Base-by-base conservation (phyloP, 1,140 invertebrate genomes). In the Sinella curviseta region DNA sequence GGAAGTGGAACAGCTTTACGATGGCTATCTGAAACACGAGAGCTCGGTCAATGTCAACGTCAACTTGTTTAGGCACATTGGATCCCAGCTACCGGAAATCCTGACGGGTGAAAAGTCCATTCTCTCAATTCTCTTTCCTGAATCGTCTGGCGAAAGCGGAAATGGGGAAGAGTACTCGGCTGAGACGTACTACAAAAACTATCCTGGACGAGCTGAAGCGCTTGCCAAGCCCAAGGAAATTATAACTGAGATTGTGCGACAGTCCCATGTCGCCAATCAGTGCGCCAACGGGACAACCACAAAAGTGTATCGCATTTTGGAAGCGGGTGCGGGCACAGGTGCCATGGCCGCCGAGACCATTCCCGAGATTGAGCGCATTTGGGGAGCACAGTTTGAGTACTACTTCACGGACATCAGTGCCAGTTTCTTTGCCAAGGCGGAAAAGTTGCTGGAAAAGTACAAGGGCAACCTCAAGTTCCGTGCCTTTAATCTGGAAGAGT, bases 371-470 rank as follows among this genome's bases (percentile, higher is more conserved):
- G 28, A 31, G n/a, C 24, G 36, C 20, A 2, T 67, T 31, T 70
- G 65, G 65, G 65, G 76, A 20, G 39, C 31, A 30, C 28, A 36
- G 0, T 60, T 76, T n/a, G 28, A 33, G 14, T 81, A 81, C 31
- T 57, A 74, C 1, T 81, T 78, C 26, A 81, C 80, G 17, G 80
- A 81, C 73, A 79, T 81, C 39, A 78, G 77, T 20, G 55, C 31
- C 16, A 30, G 17, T 24, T 81, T 81, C 35, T 74, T 81, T n/a
- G 26, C 26, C 1, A 77, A 78, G 24, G 74, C 77, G 0, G 48
- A 76, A 24, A 31, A 36, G 31, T 0, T 17, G 3, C 67, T 81
- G 2, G 31, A 67, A 16, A 30, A 70, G 8, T 39, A 35, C 14
- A 24, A 1, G 1, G 31, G 20, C 20, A 74, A 65, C 0, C 30